Base-by-base conservation (phyloP, 2,113 vertebrate species). In the Rissa tridactyla region DNA sequence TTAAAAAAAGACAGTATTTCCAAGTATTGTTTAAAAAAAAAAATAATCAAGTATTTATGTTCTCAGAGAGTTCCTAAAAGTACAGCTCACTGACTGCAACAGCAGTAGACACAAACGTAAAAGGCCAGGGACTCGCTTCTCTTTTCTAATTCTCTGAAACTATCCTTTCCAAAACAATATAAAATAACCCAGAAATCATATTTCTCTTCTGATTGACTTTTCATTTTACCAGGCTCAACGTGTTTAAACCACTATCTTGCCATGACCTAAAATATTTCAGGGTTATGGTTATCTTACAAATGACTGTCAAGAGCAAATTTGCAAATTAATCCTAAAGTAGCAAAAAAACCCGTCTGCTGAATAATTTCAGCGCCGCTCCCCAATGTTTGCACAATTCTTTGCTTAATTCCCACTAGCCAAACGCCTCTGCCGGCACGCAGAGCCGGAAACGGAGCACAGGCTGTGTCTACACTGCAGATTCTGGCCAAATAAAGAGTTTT, bases 291-390 rank as follows among this genome's bases (percentile, higher is more conserved):
- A 86, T 71, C 91, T 81, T 82, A 95, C 73, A 97, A 96, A 92
- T 92, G 18, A 96, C 82, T 91, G 85, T 83, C 78, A 90, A 96
- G 84, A 95, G 79, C 69, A 97, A 96, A 97, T 90, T 96, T 94
- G 92, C 88, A 96, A 94, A 97, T 96, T 96, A 96, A 96, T 95
- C 83, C 83, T 86, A 57, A 94, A 95, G 93, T 60, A 94, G 73
- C 5, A 73, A 79, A 79, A 87, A 61, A 70, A 70, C 40, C 42
- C 3, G 70, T 65, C 88, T 88, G 73, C n/a, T 86, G 68, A 92
- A 86, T 89, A 77, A 96, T 92, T 97, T 96, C 92, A 91, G 86
- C 1, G 0, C 77, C 9, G 2, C 40, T 93, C 64, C 46, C 36
- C 79, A 92, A 6, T 96, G 86, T 97, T 97, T 97, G 92, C 94